Evolutionary conservation across 2,797 vertebrate genomes (phyloP), one percentile per base, ranked within the genome.

Genomic region (Phylloscopus collybita): DNA sequence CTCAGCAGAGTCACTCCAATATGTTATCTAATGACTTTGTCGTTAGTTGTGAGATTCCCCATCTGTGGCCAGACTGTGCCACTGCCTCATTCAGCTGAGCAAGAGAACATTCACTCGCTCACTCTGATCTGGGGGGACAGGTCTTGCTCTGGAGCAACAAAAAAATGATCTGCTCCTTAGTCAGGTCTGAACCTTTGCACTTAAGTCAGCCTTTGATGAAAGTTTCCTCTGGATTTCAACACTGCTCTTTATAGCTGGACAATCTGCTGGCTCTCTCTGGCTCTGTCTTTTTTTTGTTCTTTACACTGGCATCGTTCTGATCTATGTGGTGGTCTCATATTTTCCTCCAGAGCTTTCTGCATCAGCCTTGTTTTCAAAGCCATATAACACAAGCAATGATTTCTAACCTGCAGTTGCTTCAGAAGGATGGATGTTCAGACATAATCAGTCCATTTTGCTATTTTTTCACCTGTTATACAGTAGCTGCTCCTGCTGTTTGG

Each of bases 11-110:
- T 65, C 81, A 30, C 71, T 92, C 92, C 93, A 92, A 87, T 93
- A 89, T 87, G 75, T 94, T 95, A 80, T 64, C 93, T 95, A 94
- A 94, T 92, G 90, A 65, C 54, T 87, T 87, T 4, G 0, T 47
- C 36, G 21, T 80, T 66, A 82, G 83, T 94, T 92, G 90, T 90
- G 88, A 96, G 92, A 90, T 90, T 93, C 71, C 88, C 93, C 94
- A 94, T 94, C 93, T 95, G 93, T 92, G 90, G 92, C 61, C 88
- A 94, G 64, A 21, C 84, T 90, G 74, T 93, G 83, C 80, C 81
- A 87, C 72, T 78, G 88, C 74, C 69, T 92, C 16, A 2, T 76
- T 93, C 91, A 40, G 25, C 71, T 56, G 80, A 93, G 88, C 78
- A 89, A 92, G 92, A n/a, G 86, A 96, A 85, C 78, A 71, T 89